Base-by-base conservation (phyloP, 64 coral and sea anemone species). In the Porites australiensis region DNA sequence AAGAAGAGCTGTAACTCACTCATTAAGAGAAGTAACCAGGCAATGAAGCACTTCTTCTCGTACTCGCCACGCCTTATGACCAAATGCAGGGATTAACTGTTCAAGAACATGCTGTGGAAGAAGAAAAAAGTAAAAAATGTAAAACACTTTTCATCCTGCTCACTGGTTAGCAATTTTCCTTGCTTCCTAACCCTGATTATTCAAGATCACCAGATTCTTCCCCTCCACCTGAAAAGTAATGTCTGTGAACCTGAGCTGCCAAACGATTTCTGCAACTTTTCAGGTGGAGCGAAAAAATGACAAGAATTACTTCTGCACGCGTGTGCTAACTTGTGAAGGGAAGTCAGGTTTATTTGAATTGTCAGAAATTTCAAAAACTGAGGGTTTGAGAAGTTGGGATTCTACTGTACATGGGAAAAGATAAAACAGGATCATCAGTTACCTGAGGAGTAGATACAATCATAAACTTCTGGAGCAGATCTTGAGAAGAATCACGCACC, bases 381-480 rank as follows among this genome's bases (percentile, higher is more conserved):
- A 37, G 27, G 27, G 27, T 37, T 37, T 37, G 27, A 37, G 27
- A 37, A 37, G 27, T 37, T 37, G 27, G 27, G 27, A 37, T 37
- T 37, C 27, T 37, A 37, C 27, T 37, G 27, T 37, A 37, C 27
- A 37, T 37, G 27, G 27, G 27, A 37, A 37, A 37, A 37, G 27
- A 37, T 37, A 37, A 37, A 37, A 37, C 27, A 37, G 27, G 27
- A 37, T 37, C 27, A 37, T 37, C 27, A 57, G 7, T 68, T 98
- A 98, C 95, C 88, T 98, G 95, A 87, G 95, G 95, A 72, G 92
- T 94, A 37, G 95, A 98, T 11, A 98, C 92, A 44, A 92, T 58
- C 95, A 98, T 98, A 98, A 98, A 98, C 92, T 98, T 98, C 63
- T 98, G 95, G 13, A 98, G 82, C 19, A 98, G 68, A 52, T 98